phyloP scores from a whole-genome alignment of 2,888 invertebrate genomes.

The Eristalis intricaria region DNA sequence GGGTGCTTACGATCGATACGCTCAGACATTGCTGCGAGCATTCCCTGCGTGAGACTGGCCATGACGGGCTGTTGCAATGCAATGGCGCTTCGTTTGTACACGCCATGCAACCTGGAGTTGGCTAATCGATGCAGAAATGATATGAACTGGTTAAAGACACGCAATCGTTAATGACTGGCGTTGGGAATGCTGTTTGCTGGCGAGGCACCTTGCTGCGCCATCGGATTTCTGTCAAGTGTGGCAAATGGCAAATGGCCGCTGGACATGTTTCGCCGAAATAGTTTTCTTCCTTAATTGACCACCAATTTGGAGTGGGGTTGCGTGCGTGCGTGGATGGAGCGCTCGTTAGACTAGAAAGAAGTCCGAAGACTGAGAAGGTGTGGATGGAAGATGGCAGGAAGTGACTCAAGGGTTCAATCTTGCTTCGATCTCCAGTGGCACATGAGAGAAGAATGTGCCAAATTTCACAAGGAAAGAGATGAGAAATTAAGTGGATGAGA shows the following conservation, averaged over 20 bases:
- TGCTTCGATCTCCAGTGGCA: too few species aligned
- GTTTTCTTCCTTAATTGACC: neutral
- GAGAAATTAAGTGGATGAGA: too few species aligned
- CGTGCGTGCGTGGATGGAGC: neutral
- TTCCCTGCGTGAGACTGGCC: neutral
- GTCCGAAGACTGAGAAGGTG: too few species aligned
- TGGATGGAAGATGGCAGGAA: too few species aligned
- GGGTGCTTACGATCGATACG: neutral
- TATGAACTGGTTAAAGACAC: neutral
- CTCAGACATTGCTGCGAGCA: neutral
- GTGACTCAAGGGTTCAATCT: too few species aligned
- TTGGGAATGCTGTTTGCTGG: neutral
- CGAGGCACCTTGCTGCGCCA: neutral
- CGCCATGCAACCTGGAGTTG: neutral
- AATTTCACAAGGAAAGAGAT: too few species aligned
- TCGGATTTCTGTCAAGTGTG: neutral
- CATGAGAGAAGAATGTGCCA: too few species aligned
- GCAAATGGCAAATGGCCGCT: neutral
- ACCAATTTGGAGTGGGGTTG: neutral
- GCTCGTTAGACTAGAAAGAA: too few species aligned
- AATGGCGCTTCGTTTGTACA: neutral
- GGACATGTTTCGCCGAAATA: neutral
- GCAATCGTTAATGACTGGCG: neutral
- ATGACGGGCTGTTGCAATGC: neutral
- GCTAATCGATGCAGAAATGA: slow-evolving; percentile 10